Percentiles rank a stretch among this genome's conserved stretches.
These are phyloP conservation scores for Lissonota sp. DNA, from an alignment of 2,888 invertebrate species.

Conservation along the genomic window DNA sequence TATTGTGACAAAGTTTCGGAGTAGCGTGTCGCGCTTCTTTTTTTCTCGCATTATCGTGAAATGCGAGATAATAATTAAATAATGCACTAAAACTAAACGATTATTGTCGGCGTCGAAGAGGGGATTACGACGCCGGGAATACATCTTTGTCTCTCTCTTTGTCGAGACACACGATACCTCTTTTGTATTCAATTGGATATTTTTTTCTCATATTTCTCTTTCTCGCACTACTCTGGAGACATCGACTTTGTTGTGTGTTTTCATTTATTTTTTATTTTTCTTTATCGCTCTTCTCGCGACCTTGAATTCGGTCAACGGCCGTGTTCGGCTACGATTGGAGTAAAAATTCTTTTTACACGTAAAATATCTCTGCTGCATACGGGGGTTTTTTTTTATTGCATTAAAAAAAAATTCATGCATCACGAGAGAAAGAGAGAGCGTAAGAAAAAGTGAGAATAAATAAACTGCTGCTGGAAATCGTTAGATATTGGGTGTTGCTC, in stretches of 20 bases:
- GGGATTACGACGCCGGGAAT: slow-evolving; percentile 50
- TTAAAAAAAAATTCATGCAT: no score
- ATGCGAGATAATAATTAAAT: slow-evolving; percentile 1
- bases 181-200: no score
- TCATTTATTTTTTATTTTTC: slow-evolving; percentile 21
- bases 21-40: neutral
- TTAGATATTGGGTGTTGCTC: no score
- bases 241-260: slow-evolving; percentile 10
- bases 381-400: no score
- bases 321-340: slow-evolving; percentile 71
- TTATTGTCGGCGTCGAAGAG: slow-evolving; percentile 8
- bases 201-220: neutral
- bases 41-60: neutral
- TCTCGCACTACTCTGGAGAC: neutral
- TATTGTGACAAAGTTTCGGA: neutral
- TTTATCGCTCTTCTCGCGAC: slow-evolving; percentile 54
- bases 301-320: slow-evolving; percentile 70
- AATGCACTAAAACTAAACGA: slow-evolving; percentile 14
- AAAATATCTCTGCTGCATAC: no score
- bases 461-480: no score
- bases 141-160: neutral
- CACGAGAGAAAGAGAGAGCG: no score
- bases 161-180: slow-evolving; percentile 6
- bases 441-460: no score
- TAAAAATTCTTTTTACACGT: slow-evolving; percentile 42